Conservation (phyloP, 92 coral and sea anemone species). For the Montipora capitata region DNA sequence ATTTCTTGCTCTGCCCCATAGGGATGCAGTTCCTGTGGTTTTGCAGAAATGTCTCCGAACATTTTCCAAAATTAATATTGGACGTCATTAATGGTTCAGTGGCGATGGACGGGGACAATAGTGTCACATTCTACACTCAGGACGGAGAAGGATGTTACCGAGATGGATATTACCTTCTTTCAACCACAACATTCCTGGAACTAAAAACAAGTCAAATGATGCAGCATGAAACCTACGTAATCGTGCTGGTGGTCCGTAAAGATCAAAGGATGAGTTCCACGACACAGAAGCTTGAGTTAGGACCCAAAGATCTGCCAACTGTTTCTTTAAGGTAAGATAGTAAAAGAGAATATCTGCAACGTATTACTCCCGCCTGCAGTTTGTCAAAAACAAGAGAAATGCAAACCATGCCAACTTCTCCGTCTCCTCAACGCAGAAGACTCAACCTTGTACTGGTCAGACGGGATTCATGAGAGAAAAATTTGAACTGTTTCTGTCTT, state of each 20-base stretch:
- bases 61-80: constrained; percentile 45
- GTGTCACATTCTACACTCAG: not conserved
- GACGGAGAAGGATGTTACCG: constrained; percentile 61
- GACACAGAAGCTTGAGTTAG: constrained; percentile 72
- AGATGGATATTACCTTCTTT: constrained; percentile 47
- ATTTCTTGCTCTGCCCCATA: not conserved
- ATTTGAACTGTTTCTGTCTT: no score
- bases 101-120: not conserved
- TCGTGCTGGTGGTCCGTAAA: constrained; percentile 61
- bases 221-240: constrained; percentile 32
- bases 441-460: no score
- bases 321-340: constrained; percentile 57
- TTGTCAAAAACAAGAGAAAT: no score
- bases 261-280: constrained; percentile 54
- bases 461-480: no score
- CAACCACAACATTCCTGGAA: constrained; percentile 20
- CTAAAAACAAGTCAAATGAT: constrained; percentile 55
- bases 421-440: no score
- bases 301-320: constrained; percentile 65
- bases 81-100: constrained; percentile 21
- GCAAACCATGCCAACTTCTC: no score
- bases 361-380: no score
- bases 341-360: not conserved
- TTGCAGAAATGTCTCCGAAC: constrained; percentile 62
- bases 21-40: constrained; percentile 74